Evolutionary conservation across 2,888 invertebrate genomes (phyloP).

Genomic region (Chesias legatella): DNA sequence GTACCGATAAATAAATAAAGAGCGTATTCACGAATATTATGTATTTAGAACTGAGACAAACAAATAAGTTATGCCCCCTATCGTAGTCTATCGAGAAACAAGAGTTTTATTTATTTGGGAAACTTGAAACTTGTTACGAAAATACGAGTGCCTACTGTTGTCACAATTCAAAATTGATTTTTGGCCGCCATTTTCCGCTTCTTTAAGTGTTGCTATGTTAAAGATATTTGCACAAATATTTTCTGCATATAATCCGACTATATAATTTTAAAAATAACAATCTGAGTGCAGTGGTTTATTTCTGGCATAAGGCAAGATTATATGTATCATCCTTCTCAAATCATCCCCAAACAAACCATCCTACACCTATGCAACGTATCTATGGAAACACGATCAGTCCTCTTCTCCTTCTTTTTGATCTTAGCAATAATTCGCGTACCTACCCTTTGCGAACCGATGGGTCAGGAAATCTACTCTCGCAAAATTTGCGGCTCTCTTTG

Average conservation of each 20-base stretch:
- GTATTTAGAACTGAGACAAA: neutral
- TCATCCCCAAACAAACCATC: too few relatives aligned
- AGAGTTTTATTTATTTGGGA: constrained; percentile 35
- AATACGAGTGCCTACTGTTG: constrained; percentile 33
- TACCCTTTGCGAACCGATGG: too few relatives aligned
- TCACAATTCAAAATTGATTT: constrained; percentile 77
- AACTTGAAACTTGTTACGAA: constrained; percentile 37
- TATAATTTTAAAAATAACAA: neutral
- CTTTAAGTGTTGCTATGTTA: constrained; percentile 22
- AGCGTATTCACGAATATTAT: neutral
- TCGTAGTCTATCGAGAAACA: neutral
- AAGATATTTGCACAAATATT: constrained; percentile 14
- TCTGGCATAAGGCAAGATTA: too few relatives aligned
- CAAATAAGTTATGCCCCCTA: neutral
- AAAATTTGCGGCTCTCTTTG: too few relatives aligned
- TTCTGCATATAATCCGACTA: too few relatives aligned
- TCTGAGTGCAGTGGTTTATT: too few relatives aligned
- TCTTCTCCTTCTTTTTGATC: too few relatives aligned
- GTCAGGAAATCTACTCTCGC: too few relatives aligned
- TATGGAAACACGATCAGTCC: too few relatives aligned
- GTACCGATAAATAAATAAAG: neutral
- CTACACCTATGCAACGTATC: too few relatives aligned
- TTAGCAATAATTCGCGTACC: too few relatives aligned
- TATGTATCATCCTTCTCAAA: too few relatives aligned
- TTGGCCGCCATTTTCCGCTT: constrained; percentile 62